Conservation (phyloP, 1,140 invertebrate genomes). For the Drosophila guanche region DNA sequence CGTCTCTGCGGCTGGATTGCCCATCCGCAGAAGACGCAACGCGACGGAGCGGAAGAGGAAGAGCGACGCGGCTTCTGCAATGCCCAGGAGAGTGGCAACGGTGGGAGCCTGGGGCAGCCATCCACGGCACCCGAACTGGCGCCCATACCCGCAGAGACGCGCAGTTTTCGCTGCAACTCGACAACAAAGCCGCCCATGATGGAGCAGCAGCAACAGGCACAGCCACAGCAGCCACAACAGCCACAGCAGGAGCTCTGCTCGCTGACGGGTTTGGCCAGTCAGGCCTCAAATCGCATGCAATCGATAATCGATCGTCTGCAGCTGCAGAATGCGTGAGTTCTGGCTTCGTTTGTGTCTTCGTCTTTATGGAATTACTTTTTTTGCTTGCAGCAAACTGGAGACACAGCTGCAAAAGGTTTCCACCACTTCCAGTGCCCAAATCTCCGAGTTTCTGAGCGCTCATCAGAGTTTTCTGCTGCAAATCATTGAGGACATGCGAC, state of each 20-base stretch:
- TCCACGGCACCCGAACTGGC: slow-evolving; percentile 48
- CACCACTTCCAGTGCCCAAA: slow-evolving; percentile 59
- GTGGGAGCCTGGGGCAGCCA: slow-evolving; percentile 10
- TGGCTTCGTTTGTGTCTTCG: fast-evolving
- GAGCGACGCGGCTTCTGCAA: slow-evolving; percentile 74
- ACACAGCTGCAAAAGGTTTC: slow-evolving; percentile 56
- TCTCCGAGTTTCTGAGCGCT: slow-evolving; percentile 66
- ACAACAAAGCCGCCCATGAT: slow-evolving; percentile 13
- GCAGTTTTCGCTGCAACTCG: slow-evolving; percentile 41
- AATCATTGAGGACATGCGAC: slow-evolving; percentile 79
- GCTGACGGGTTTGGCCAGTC: slow-evolving; percentile 69
- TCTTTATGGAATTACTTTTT: background rate
- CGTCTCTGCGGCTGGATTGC: slow-evolving; percentile 61
- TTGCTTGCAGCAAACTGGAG: slow-evolving; percentile 63
- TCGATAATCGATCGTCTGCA: slow-evolving; percentile 73
- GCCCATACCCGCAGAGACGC: slow-evolving; percentile 59
- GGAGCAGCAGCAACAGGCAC: slow-evolving; percentile 40
- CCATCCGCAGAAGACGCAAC: slow-evolving; percentile 26
- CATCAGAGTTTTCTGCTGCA: slow-evolving; percentile 73
- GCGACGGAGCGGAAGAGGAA: slow-evolving; percentile 55
- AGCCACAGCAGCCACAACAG: slow-evolving; percentile 28
- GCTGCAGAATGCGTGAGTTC: slow-evolving; percentile 69
- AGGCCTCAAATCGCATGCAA: slow-evolving; percentile 66
- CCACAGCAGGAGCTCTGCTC: slow-evolving; percentile 47
- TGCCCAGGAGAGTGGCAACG: slow-evolving; percentile 47